Evolutionary conservation across 2,888 invertebrate species (phyloP).

Genomic region (Tenthredo scrophulariae): DNA sequence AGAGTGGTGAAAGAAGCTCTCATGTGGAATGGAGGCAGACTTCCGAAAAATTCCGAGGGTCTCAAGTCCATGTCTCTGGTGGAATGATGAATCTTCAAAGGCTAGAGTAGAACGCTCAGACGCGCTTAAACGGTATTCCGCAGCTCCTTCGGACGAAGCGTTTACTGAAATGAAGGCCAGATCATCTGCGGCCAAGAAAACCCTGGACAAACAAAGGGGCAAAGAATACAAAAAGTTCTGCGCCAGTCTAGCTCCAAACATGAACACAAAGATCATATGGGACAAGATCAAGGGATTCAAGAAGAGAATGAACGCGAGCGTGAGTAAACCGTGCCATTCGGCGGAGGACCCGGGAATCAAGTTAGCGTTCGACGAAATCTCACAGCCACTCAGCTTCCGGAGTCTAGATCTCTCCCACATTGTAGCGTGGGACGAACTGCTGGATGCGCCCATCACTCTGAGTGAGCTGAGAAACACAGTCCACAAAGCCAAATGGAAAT

Average conservation of each 20-base stretch:
- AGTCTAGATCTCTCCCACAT: neutral
- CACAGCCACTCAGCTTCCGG: neutral
- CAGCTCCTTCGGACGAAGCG: neutral
- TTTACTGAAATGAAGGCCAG: neutral
- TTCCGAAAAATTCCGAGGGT: neutral
- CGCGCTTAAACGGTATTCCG: neutral
- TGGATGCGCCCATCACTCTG: neutral
- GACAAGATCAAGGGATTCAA: neutral
- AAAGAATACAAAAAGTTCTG: neutral
- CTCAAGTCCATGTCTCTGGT: neutral
- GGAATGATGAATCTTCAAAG: neutral
- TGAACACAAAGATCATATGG: neutral
- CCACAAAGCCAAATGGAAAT: too few relatives aligned
- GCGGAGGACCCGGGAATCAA: neutral
- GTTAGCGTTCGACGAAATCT: neutral
- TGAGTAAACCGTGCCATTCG: neutral
- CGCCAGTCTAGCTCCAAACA: neutral
- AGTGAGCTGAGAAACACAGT: too few relatives aligned
- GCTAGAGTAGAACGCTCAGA: neutral
- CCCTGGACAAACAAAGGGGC: neutral
- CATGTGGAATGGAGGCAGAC: neutral
- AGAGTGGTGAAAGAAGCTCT: neutral
- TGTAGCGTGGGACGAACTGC: neutral
- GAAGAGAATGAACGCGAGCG: neutral
- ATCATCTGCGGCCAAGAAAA: neutral